Conservation (phyloP, 2,113 vertebrate species). For the Bucco capensis region DNA sequence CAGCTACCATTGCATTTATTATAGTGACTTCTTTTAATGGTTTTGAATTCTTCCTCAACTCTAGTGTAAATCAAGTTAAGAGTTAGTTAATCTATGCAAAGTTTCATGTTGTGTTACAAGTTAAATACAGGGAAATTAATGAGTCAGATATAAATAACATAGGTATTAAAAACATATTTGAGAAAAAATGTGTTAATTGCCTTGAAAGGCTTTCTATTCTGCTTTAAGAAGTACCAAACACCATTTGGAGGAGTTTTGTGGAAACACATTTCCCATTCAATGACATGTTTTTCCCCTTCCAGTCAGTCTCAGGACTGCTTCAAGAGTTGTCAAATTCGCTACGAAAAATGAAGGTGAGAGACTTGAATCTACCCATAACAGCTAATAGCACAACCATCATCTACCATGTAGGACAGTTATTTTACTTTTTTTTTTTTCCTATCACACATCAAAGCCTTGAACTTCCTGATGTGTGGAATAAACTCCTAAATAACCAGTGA, state of each 20-base stretch:
- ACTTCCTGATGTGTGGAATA: neutral
- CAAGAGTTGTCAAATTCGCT: neutral
- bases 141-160: neutral
- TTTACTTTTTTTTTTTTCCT: constrained; percentile 5
- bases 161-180: neutral
- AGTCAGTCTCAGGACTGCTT: neutral
- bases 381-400: neutral
- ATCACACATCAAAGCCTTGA: constrained; percentile 20
- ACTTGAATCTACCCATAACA: neutral
- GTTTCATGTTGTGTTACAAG: neutral
- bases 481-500: neutral
- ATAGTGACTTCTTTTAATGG: too few relatives aligned
- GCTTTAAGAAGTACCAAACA: rapidly evolving
- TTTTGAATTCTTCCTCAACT: neutral
- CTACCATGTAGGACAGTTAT: neutral
- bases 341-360: neutral
- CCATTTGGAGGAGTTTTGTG: neutral
- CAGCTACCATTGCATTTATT: neutral
- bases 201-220: neutral
- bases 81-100: neutral
- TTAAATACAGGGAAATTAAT: neutral
- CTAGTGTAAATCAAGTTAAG: neutral
- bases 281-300: neutral
- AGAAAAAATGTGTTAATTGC: neutral
- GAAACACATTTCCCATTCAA: neutral